These are phyloP conservation scores for Tachystola acroxantha DNA, from an alignment of 2,888 invertebrate species.

Conservation along the genomic window DNA sequence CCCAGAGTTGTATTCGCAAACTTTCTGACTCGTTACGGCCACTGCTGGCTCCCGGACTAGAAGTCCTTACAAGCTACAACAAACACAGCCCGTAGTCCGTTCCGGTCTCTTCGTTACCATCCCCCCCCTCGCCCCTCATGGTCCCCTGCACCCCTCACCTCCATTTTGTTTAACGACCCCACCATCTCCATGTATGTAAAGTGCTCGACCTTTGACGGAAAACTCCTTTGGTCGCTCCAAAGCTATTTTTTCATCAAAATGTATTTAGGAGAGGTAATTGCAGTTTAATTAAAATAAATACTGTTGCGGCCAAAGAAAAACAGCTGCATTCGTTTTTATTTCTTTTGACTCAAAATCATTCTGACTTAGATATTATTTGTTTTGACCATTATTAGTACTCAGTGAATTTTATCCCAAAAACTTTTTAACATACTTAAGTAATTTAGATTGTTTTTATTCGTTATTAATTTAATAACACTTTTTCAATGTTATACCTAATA, in stretches of 20 bases:
- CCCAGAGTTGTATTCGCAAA: background rate
- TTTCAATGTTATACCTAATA: too few relatives aligned
- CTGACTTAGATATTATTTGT: too few relatives aligned
- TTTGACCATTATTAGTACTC: too few relatives aligned
- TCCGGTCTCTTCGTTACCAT: constrained; percentile 54
- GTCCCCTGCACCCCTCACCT: background rate
- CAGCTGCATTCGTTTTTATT: too few relatives aligned
- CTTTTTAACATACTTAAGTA: too few relatives aligned
- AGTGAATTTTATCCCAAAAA: too few relatives aligned
- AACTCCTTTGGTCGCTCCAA: background rate
- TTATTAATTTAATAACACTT: too few relatives aligned
- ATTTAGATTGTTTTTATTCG: too few relatives aligned
- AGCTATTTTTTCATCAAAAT: constrained; percentile 1
- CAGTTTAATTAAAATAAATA: background rate
- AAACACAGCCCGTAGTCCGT: constrained; percentile 47
- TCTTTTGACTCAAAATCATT: too few relatives aligned
- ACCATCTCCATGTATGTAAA: constrained; percentile 6
- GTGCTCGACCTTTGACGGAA: background rate
- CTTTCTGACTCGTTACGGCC: background rate
- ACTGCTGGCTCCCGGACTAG: background rate
- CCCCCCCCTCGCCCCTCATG: constrained; percentile 8
- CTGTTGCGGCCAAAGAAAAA: too few relatives aligned
- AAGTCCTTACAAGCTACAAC: constrained; percentile 14
- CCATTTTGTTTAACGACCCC: constrained; percentile 10
- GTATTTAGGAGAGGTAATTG: background rate